These are phyloP conservation scores for Hemicentrotus pulcherrimus DNA, from an alignment of 35 echinoderm and acorn worm species.

Conservation along the genomic window DNA sequence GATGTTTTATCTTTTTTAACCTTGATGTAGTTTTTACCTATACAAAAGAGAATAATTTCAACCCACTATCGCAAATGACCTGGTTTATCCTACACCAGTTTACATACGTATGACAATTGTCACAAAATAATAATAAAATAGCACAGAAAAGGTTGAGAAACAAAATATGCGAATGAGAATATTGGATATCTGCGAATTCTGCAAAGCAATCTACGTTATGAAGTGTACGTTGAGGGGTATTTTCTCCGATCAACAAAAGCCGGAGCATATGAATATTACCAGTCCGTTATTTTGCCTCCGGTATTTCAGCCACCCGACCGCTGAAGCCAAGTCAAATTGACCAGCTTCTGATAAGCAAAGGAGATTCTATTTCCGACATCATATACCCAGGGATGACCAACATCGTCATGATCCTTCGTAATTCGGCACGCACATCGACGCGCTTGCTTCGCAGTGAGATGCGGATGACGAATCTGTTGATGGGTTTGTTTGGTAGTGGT, in stretches of 20 bases:
- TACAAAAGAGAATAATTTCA: not conserved
- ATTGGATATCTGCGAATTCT: not conserved
- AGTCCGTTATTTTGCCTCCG: not conserved
- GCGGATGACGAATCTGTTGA: too few relatives aligned
- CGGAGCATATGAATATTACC: not conserved
- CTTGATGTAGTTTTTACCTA: too few relatives aligned
- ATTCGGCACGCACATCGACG: not conserved
- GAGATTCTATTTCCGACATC: not conserved
- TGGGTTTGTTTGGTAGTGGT: too few relatives aligned
- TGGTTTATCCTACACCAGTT: not conserved
- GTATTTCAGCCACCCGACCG: not conserved
- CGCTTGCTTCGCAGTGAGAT: not conserved
- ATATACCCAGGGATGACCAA: not conserved
- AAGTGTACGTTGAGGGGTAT: not conserved
- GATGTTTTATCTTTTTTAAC: too few relatives aligned
- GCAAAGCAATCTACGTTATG: not conserved
- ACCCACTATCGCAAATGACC: not conserved
- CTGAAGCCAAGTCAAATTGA: slow-evolving; percentile 1
- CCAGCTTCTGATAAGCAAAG: not conserved
- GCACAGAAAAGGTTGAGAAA: not conserved
- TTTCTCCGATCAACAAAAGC: not conserved
- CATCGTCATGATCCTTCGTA: not conserved
- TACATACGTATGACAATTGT: not conserved
- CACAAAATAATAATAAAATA: too few relatives aligned
- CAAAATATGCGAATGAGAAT: not conserved